A percentile compares a stretch with the other conserved stretches of the same genome.
phyloP scores from a whole-genome alignment of 1,140 invertebrate species.

The Oscheius sp. region DNA sequence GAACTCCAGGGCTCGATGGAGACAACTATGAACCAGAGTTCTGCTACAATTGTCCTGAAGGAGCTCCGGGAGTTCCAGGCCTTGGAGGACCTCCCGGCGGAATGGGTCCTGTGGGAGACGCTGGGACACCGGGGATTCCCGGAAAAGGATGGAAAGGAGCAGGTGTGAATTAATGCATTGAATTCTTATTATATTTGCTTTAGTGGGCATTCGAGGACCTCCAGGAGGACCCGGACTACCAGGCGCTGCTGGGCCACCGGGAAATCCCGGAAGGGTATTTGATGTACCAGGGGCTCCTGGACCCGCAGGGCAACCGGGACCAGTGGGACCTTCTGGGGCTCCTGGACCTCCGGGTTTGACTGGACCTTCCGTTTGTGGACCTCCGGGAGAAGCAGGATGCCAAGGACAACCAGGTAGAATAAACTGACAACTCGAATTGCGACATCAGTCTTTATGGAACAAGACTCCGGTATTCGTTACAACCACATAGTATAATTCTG shows the following conservation, averaged over 20 bases:
- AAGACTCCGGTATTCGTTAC: too few species aligned
- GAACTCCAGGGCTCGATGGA: not conserved
- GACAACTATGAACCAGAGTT: not conserved
- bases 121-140: not conserved
- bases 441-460: too few species aligned
- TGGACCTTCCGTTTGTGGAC: not conserved
- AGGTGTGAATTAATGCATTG: too few species aligned
- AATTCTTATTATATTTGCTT: too few species aligned
- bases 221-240: conserved; percentile 1
- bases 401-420: not conserved
- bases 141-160: not conserved
- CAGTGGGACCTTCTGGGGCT: not conserved
- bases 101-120: not conserved
- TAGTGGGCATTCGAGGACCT: conserved; percentile 1
- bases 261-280: conserved; percentile 1
- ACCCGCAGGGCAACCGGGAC: not conserved
- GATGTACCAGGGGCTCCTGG: not conserved
- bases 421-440: too few species aligned
- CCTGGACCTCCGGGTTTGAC: conserved; percentile 1
- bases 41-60: conserved; percentile 4
- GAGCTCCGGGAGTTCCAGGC: conserved; percentile 14
- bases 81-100: not conserved
- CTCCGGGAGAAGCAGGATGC: conserved; percentile 6
- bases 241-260: not conserved
- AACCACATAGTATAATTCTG: too few species aligned